These are phyloP conservation scores for Crotalus tigris DNA, from an alignment of 2,113 vertebrate genomes.

Conservation along the genomic window DNA sequence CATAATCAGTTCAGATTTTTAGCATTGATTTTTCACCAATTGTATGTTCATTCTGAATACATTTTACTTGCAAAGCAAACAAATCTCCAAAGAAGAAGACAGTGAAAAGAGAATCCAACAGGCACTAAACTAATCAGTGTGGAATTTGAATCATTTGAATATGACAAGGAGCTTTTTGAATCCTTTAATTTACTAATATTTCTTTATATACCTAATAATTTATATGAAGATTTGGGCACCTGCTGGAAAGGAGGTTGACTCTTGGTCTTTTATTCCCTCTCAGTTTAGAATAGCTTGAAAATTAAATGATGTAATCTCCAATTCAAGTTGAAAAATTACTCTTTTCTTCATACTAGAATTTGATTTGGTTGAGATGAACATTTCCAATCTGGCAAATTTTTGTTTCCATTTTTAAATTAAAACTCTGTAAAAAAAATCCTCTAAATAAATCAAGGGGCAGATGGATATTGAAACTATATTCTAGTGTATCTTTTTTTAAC, in stretches of 20 bases:
- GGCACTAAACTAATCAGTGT: not conserved
- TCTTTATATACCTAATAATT: slow-evolving; percentile 3
- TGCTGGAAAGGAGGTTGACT: not conserved
- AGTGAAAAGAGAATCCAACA: not conserved
- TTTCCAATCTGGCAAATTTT: not conserved
- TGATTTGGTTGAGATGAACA: not conserved
- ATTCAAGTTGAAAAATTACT: not conserved
- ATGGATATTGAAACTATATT: not conserved
- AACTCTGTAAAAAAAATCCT: not conserved
- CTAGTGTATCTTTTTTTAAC: not conserved
- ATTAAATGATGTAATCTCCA: not conserved
- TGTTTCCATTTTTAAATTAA: not conserved
- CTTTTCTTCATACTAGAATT: not conserved
- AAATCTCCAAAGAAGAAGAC: not conserved
- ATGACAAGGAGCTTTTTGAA: not conserved
- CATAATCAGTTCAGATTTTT: slow-evolving; percentile 39
- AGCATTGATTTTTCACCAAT: slow-evolving; percentile 20
- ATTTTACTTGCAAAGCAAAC: slow-evolving; percentile 36
- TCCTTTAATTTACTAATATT: not conserved
- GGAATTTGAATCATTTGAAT: not conserved
- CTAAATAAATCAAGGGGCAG: not conserved
- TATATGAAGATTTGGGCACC: not conserved
- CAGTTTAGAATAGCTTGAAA: rapidly evolving
- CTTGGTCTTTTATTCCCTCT: not conserved
- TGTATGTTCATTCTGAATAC: slow-evolving; percentile 26